phyloP scores from a whole-genome alignment of 2,113 vertebrate genomes.

The Bos indicus region DNA sequence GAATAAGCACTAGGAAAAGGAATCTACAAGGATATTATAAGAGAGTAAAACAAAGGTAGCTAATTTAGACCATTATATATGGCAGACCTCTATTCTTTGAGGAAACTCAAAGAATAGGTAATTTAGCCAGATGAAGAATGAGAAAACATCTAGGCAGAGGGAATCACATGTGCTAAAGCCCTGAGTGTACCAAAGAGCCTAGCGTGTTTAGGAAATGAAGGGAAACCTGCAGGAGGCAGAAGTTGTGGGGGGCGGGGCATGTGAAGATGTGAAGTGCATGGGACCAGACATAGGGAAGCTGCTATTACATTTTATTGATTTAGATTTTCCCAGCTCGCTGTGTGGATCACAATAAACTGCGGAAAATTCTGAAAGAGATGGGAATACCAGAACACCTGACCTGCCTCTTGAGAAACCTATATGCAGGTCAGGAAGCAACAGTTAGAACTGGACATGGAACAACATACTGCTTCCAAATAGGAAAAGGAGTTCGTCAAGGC shows the following conservation, averaged over 20 bases:
- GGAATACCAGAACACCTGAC: too few species aligned
- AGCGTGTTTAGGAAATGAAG: background rate
- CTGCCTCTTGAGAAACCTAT: too few species aligned
- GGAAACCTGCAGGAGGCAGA: background rate
- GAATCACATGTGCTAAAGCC: background rate
- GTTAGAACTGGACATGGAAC: too few species aligned
- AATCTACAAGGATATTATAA: background rate
- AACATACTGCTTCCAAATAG: too few species aligned
- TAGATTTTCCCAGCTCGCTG: background rate
- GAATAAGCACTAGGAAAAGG: background rate
- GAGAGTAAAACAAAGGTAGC: background rate
- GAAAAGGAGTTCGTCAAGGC: too few species aligned
- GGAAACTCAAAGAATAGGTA: background rate
- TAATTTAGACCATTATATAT: background rate
- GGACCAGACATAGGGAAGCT: background rate
- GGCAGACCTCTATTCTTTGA: background rate
- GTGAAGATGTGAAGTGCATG: background rate
- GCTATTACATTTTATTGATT: background rate
- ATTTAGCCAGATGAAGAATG: background rate
- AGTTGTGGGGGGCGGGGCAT: fast-evolving
- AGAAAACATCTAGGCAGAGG: background rate
- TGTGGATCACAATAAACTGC: too few species aligned
- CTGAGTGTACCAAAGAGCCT: background rate
- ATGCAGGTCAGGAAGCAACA: too few species aligned
- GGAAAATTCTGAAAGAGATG: too few species aligned